Evolutionary conservation across 2,113 vertebrate genomes (phyloP), one percentile per base, ranked within the genome.

Genomic region (Calyptomena viridis): DNA sequence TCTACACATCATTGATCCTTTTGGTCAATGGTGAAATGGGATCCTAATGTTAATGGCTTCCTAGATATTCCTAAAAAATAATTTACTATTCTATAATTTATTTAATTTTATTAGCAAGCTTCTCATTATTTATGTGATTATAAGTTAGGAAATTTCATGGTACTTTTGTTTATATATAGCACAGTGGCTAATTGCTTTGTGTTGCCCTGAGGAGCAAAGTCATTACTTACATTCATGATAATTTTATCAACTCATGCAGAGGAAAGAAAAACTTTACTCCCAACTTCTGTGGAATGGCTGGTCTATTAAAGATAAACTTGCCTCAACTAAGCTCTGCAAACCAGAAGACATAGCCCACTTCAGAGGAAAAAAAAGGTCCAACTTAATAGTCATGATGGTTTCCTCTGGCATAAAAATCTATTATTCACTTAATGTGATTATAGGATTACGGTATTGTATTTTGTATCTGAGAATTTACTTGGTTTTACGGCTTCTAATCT

Each of bases 151-250:
- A 40, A 79, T 73, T 79, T 93, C 35, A 47, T 3, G 2, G 37
- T 55, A 90, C 82, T 83, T 87, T 91, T 96, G 39, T 94, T 95
- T 77, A 83, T 83, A 74, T 83, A 44, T 69, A 94, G 71, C 47
- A 77, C 23, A 80, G 47, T 67, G 39, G 33, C 42, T 90, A 89
- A 91, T 88, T 94, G 39, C 37, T 93, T 94, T 94, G 74, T 85
- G 53, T 74, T 90, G 72, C 85, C 75, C 64, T 52, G 63, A 91
- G 75, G 72, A 90, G 8, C 30, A 74, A 90, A 93, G 46, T 85
- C 1, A 66, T 83, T 79, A 69, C n/a, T 58, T 76, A 47, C 35
- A 47, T 85, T 77, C 55, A 56, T 14, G 17, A 63, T 28, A 33
- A 79, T 92, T 88, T 87, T 28, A 68, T 89, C 46, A 52, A 62